These are phyloP conservation scores for Volucella zonaria DNA, from an alignment of 2,888 invertebrate genomes.

Conservation along the genomic window DNA sequence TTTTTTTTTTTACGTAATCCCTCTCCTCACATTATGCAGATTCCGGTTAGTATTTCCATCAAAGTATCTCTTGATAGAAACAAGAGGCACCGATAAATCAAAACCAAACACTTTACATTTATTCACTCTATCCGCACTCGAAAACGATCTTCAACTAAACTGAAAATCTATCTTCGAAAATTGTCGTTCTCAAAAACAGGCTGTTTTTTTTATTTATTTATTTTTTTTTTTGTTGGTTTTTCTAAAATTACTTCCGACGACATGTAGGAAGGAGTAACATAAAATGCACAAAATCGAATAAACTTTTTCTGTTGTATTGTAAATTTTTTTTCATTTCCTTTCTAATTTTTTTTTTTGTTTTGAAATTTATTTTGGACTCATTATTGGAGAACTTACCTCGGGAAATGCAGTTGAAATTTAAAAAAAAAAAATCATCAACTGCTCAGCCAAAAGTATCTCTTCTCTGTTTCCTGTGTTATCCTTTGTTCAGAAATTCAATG, in stretches of 20 bases:
- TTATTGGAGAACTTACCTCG: conserved; percentile 64
- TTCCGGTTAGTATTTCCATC: neutral
- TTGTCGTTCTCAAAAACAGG: conserved; percentile 19
- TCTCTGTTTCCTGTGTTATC: conserved; percentile 35
- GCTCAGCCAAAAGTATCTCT: conserved; percentile 28
- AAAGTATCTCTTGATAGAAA: neutral
- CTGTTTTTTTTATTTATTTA: conserved; percentile 10
- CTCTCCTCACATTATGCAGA: conserved; percentile 28
- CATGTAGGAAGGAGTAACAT: conserved; percentile 33
- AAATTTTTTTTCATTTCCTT: conserved; percentile 37
- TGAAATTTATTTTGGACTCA: conserved; percentile 18
- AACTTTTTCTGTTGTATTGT: conserved; percentile 26
- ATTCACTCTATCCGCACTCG: conserved; percentile 44
- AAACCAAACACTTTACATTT: conserved; percentile 27
- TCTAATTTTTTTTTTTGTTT: conserved; percentile 3
- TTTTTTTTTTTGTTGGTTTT: conserved; percentile 12
- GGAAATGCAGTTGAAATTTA: neutral
- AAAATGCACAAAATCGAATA: conserved; percentile 43
- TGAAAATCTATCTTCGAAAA: conserved; percentile 21
- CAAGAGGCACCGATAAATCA: neutral
- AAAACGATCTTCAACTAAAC: conserved; percentile 51
- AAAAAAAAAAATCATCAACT: conserved; percentile 49
- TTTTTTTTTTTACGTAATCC: conserved; percentile 51
- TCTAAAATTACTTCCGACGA: conserved; percentile 51
- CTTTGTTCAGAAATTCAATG: conserved; percentile 8